phyloP scores from a whole-genome alignment of 2,888 invertebrate species.

The Carterocephalus palaemon region DNA sequence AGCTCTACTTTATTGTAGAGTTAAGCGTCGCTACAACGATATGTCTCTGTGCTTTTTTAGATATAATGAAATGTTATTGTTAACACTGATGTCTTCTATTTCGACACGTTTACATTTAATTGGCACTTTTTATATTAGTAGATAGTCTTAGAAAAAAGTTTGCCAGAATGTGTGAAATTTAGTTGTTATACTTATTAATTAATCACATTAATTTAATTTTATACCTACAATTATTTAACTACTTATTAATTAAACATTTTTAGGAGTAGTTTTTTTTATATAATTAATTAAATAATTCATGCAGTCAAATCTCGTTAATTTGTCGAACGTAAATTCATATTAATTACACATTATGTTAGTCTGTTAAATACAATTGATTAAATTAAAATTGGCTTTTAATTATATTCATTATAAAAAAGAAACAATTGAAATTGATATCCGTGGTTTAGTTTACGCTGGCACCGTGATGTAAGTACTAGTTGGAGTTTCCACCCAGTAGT shows the following conservation, averaged over 20 bases:
- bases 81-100: conserved; percentile 52
- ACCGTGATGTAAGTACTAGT: conserved; percentile 54
- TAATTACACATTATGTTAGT: not conserved
- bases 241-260: conserved; percentile 30
- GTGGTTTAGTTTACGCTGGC: conserved; percentile 24
- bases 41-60: conserved; percentile 60
- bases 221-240: conserved; percentile 37
- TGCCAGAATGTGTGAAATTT: conserved; percentile 4
- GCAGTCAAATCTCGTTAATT: conserved; percentile 84
- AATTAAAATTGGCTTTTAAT: conserved; percentile 27
- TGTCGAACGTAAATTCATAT: conserved; percentile 15
- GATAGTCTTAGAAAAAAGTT: conserved; percentile 53
- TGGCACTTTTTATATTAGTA: conserved; percentile 60
- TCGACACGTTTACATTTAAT: conserved; percentile 64
- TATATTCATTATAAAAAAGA: conserved; percentile 41
- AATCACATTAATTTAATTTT: conserved; percentile 26
- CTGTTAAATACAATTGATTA: conserved; percentile 18
- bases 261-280: conserved; percentile 41
- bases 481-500: conserved; percentile 60
- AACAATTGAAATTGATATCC: conserved; percentile 47
- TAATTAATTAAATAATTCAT: no score
- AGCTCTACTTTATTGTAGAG: no score
- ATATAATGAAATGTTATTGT: conserved; percentile 37
- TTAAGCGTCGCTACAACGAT: conserved; percentile 68
- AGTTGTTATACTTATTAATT: conserved; percentile 21